These are phyloP conservation scores for Takifugu flavidus DNA, from an alignment of 2,113 vertebrate species.

Conservation along the genomic window DNA sequence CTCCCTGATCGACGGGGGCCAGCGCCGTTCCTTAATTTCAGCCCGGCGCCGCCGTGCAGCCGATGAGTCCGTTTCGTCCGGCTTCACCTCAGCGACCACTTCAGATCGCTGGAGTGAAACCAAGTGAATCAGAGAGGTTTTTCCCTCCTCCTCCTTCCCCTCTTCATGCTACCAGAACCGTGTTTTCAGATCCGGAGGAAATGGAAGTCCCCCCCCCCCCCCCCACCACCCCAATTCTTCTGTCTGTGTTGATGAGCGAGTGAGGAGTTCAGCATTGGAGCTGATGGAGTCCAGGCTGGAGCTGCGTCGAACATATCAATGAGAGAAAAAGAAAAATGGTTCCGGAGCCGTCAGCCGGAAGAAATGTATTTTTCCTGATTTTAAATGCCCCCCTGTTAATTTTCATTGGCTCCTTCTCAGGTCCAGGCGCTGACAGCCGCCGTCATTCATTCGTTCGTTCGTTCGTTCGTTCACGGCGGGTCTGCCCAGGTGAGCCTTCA, in stretches of 20 bases:
- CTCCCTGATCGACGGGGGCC: conserved; percentile 61
- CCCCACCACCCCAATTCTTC: conserved; percentile 24
- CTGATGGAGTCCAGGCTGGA: conserved; percentile 67
- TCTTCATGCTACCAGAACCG: conserved; percentile 50
- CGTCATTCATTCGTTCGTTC: conserved; percentile 54
- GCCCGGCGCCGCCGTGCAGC: conserved; percentile 58
- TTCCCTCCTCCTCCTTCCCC: conserved; percentile 50
- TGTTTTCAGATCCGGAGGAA: conserved; percentile 43
- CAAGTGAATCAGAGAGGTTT: conserved; percentile 63
- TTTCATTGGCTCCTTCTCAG: conserved; percentile 26
- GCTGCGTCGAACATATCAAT: conserved; percentile 73
- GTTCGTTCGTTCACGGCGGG: no score
- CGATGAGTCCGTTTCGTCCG: conserved; percentile 58
- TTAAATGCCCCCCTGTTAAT: background rate
- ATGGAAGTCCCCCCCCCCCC: conserved; percentile 31
- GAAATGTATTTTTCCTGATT: background rate
- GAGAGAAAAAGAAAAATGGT: conserved; percentile 47
- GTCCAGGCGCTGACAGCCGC: conserved; percentile 35
- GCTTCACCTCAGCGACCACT: conserved; percentile 58
- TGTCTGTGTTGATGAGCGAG: conserved; percentile 59
- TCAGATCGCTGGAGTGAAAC: conserved; percentile 64
- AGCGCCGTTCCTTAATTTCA: conserved; percentile 61
- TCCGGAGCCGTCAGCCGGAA: conserved; percentile 11
- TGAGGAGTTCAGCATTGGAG: conserved; percentile 58
- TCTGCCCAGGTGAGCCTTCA: conserved; percentile 64